A percentile compares a stretch with the other conserved stretches of the same genome.
phyloP scores from a whole-genome alignment of 2,113 vertebrate genomes.

The Pogonocichla stellata region DNA sequence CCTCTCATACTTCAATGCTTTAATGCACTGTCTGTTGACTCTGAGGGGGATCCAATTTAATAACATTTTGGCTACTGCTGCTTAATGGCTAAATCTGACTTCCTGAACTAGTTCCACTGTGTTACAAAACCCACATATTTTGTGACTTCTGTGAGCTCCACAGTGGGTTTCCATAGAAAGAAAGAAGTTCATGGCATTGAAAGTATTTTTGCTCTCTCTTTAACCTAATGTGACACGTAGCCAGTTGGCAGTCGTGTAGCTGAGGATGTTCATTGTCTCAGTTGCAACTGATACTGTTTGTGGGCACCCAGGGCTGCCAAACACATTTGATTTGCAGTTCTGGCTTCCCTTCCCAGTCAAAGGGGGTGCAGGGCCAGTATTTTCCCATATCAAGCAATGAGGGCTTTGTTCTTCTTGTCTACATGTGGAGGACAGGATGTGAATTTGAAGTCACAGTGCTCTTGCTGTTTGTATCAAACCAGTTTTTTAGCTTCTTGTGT shows the following conservation, averaged over 20 bases:
- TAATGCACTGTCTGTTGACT: neutral
- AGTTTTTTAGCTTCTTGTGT: neutral
- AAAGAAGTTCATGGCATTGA: neutral
- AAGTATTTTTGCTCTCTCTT: neutral
- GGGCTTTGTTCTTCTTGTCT: neutral
- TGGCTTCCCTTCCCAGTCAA: neutral
- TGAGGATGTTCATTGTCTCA: neutral
- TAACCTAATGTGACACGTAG: neutral
- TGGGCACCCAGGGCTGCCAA: neutral
- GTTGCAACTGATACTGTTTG: neutral
- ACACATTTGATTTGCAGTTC: neutral
- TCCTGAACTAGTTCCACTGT: neutral
- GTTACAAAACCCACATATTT: neutral
- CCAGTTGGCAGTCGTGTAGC: neutral
- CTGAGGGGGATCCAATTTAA: neutral
- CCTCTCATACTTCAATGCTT: neutral
- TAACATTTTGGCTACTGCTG: conserved; percentile 4
- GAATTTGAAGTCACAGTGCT: neutral
- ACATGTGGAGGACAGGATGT: neutral
- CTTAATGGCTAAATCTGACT: conserved; percentile 3
- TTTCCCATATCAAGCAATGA: neutral
- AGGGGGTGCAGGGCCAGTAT: neutral
- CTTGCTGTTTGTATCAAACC: neutral
- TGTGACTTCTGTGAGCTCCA: neutral
- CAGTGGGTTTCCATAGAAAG: neutral